Evolutionary conservation across 2,797 vertebrate species (phyloP).

Genomic region (Liparis tanakae): DNA sequence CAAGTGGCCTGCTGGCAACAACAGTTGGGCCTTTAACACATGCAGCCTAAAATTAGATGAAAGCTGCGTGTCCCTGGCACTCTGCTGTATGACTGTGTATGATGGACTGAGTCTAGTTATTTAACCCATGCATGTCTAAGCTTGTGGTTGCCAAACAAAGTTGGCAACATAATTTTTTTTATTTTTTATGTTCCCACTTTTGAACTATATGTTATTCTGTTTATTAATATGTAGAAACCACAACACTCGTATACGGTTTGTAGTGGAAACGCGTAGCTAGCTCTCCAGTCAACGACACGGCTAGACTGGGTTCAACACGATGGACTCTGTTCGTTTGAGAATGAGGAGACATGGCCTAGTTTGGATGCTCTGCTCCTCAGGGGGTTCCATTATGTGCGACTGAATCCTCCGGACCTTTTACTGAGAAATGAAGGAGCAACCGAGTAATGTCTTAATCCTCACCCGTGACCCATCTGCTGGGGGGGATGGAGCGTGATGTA

Average conservation of each 20-base stretch:
- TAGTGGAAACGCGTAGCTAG: slow-evolving; percentile 5
- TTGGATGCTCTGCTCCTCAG: slow-evolving; percentile 49
- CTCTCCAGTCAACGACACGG: slow-evolving; percentile 18
- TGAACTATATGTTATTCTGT: slow-evolving; percentile 1
- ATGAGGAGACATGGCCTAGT: slow-evolving; percentile 60
- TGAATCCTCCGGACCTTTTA: slow-evolving; percentile 66
- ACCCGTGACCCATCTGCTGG: slow-evolving; percentile 70
- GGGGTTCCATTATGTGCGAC: slow-evolving; percentile 62
- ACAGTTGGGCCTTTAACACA: slow-evolving; percentile 43
- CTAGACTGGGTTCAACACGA: slow-evolving; percentile 42
- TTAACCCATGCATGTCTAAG: slow-evolving; percentile 8
- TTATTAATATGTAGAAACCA: neutral
- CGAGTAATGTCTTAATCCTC: slow-evolving; percentile 73
- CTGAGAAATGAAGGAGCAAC: slow-evolving; percentile 61
- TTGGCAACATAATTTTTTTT: neutral
- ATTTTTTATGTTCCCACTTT: neutral
- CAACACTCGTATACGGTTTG: neutral
- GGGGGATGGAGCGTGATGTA: slow-evolving; percentile 46
- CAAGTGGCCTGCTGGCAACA: slow-evolving; percentile 56
- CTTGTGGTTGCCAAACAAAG: neutral
- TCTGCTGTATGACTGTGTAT: slow-evolving; percentile 12
- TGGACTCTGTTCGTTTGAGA: slow-evolving; percentile 50
- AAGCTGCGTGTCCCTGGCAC: slow-evolving; percentile 39
- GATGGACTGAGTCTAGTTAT: slow-evolving; percentile 1
- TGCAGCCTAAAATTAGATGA: slow-evolving; percentile 41